Evolutionary conservation across 2,113 vertebrate species (phyloP), one percentile per base, ranked within the genome.

Genomic region (Cyrtonyx montezumae): DNA sequence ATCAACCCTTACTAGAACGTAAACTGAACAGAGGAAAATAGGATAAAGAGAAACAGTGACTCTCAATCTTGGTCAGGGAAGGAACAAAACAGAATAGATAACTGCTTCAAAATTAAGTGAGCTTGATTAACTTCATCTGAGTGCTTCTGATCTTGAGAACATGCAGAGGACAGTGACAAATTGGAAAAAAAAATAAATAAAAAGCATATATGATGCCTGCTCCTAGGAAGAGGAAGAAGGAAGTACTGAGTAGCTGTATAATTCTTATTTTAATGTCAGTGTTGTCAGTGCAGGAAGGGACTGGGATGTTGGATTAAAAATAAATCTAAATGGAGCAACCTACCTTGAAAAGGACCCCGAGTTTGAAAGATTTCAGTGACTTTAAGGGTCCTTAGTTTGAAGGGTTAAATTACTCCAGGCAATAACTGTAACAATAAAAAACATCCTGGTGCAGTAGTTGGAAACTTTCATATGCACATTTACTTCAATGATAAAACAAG

Each of bases 401-500:
- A 37, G 65, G 14, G 32, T 55, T 88, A 49, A 0, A 0, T 67
- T 86, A 28, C 83, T 88, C 32, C 11, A 84, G 77, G 63, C 17
- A 69, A 76, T 73, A 69, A 82, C 4, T 61, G 19, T 26, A 91
- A 43, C 53, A 81, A 68, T 46, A 82, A 28, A 53, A 26, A 28
- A 8, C 25, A 4, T 7, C 30, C 65, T 76, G 25, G 22, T 77
- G 22, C 14, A 66, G 68, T 74, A 85, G 43, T 6, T 69, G 40
- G 79, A 77, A 94, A 90, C 83, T 93, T 94, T 83, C 63, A 53
- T 43, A 18, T 85, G 23, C n/a, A 58, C 46, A 18, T 11, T 91
- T 18, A 76, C 55, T 76, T 73, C 66, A 85, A 73, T 85, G 76
- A 82, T 85, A 91, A 95, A 14, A 58, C 58, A 79, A 76, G 70